These are phyloP conservation scores for Cynopterus brachyotis DNA, from an alignment of 2,113 vertebrate species.

Conservation along the genomic window DNA sequence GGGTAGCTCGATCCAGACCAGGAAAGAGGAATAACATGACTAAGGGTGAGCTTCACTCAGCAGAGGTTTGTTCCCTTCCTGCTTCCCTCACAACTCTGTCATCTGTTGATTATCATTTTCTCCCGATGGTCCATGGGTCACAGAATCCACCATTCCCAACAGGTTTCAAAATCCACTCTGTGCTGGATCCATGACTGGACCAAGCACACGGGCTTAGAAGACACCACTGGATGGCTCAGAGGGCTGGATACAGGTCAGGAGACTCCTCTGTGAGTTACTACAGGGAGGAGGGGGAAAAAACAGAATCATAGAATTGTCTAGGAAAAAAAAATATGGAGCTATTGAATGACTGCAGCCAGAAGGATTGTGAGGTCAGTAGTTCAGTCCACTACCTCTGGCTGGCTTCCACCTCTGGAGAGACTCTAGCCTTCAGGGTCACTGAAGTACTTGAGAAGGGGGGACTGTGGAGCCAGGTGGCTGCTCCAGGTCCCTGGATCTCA, in stretches of 20 bases:
- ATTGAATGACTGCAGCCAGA: not conserved
- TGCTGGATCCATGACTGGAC: not conserved
- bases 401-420: not conserved
- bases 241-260: not conserved
- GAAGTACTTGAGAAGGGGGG: accelerated
- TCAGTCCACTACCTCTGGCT: not conserved
- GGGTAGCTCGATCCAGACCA: not conserved
- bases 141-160: not conserved
- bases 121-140: accelerated
- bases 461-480: too few species aligned
- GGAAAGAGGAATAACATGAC: not conserved
- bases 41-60: not conserved
- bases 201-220: not conserved
- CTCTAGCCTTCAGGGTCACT: not conserved
- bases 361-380: not conserved
- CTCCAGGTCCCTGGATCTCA: not conserved
- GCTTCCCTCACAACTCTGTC: not conserved
- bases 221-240: too few species aligned
- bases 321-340: not conserved
- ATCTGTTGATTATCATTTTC: not conserved
- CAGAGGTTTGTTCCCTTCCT: not conserved
- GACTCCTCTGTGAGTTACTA: not conserved
- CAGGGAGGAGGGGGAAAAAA: not conserved
- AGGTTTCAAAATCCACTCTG: not conserved
- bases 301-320: not conserved